Evolutionary conservation across 2,797 vertebrate genomes (phyloP).

Genomic region (Lemur catta): DNA sequence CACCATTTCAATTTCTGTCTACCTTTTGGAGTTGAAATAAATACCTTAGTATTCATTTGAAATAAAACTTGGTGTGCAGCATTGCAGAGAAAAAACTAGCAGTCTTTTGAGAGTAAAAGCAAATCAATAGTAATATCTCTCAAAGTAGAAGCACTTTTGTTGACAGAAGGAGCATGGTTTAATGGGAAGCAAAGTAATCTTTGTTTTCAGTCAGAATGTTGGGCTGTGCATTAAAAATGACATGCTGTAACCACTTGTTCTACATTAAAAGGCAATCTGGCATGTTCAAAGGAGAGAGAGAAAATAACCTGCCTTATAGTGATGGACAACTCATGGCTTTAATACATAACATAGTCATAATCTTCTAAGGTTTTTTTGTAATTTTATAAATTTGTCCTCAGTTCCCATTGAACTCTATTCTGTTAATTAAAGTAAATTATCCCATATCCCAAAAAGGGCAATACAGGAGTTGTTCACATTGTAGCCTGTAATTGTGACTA

Average conservation of each 20-base stretch:
- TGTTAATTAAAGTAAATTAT: slow-evolving; percentile 6
- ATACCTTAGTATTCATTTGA: slow-evolving; percentile 24
- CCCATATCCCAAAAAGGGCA: background rate
- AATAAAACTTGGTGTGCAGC: slow-evolving; percentile 6
- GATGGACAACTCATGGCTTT: background rate
- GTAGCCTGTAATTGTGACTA: background rate
- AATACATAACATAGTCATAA: background rate
- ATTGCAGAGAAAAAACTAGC: background rate
- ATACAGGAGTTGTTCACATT: background rate
- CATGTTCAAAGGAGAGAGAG: background rate
- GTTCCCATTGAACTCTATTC: background rate
- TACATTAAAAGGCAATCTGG: background rate
- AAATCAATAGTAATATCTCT: slow-evolving; percentile 72
- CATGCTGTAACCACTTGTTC: background rate
- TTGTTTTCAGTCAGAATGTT: slow-evolving; percentile 57
- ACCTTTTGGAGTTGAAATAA: background rate
- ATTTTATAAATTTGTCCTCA: background rate
- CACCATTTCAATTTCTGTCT: background rate
- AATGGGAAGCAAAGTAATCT: slow-evolving; percentile 60
- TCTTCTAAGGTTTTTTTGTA: background rate
- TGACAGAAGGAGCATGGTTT: slow-evolving; percentile 57
- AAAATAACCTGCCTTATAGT: background rate
- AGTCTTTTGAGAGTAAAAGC: slow-evolving; percentile 64
- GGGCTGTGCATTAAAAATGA: slow-evolving; percentile 2
- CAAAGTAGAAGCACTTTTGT: slow-evolving; percentile 68